Percentiles rank a stretch among this genome's conserved stretches.
Evolutionary conservation across 2,113 vertebrate genomes (phyloP).

Genomic region (Hemichromis elongatus): DNA sequence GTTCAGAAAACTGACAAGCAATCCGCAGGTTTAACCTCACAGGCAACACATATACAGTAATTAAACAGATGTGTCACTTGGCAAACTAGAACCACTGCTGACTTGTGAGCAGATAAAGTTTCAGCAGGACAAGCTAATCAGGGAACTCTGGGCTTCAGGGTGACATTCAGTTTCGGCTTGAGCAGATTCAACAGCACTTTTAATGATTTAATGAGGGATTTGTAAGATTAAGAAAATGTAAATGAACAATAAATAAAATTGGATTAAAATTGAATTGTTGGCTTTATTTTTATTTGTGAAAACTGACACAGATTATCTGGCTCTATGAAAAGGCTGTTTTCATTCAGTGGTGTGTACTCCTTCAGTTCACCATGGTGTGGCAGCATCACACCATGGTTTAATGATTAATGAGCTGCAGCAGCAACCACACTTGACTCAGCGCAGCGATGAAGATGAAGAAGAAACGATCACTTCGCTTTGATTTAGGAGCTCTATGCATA

Average conservation of each 20-base stretch:
- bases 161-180: background rate
- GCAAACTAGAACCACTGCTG: background rate
- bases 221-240: background rate
- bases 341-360: background rate
- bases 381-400: slow-evolving; percentile 15
- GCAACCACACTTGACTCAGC: background rate
- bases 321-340: background rate
- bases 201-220: background rate
- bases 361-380: slow-evolving; percentile 31
- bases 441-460: background rate
- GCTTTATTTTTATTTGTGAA: background rate
- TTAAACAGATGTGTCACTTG: background rate
- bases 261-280: background rate
- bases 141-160: background rate
- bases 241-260: background rate
- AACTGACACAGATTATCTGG: background rate
- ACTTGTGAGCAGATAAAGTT: background rate
- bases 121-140: background rate
- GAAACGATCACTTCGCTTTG: background rate
- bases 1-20: background rate
- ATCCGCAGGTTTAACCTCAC: background rate
- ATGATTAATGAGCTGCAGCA: background rate
- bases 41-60: background rate
- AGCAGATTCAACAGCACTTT: background rate
- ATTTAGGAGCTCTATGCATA: background rate